Conservation (phyloP, 1,140 invertebrate genomes). For the Heliothis subflexa region DNA sequence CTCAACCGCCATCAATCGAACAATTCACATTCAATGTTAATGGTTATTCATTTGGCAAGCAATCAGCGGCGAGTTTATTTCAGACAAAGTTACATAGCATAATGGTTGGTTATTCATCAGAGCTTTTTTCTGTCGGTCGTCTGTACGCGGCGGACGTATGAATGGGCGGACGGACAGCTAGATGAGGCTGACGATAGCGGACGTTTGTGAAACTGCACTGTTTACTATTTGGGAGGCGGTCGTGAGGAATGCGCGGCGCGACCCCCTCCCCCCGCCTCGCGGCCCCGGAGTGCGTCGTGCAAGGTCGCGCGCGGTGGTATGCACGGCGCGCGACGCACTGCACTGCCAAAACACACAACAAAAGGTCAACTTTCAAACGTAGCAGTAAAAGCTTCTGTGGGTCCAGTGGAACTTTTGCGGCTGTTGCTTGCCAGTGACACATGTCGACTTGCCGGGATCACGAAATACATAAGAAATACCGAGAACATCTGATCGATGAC, state of each 20-base stretch:
- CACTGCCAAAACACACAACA: not conserved
- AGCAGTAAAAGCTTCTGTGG: not conserved
- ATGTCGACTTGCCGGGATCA: not conserved
- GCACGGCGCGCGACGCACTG: constrained; percentile 34
- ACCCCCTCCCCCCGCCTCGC: not conserved
- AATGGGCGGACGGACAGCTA: constrained; percentile 61
- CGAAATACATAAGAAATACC: not conserved
- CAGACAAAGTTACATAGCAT: constrained; percentile 56
- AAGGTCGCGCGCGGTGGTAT: constrained; percentile 54
- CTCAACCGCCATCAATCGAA: constrained; percentile 39
- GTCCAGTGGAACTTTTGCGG: no score
- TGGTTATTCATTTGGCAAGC: constrained; percentile 49
- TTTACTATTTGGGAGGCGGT: constrained; percentile 39
- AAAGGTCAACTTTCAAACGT: not conserved
- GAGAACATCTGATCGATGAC: not conserved
- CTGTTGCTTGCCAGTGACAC: no score
- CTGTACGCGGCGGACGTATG: constrained; percentile 57
- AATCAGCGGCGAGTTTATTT: constrained; percentile 43
- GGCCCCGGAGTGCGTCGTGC: constrained; percentile 42
- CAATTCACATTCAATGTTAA: constrained; percentile 57
- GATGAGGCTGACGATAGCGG: constrained; percentile 44
- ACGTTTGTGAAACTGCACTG: constrained; percentile 22
- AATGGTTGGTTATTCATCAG: constrained; percentile 62
- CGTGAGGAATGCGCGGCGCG: constrained; percentile 49
- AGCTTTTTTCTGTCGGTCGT: constrained; percentile 57